Percentiles rank a stretch among this genome's conserved stretches.
phyloP scores from a whole-genome alignment of 2,113 vertebrate genomes.

The Sylvilagus bachmani region DNA sequence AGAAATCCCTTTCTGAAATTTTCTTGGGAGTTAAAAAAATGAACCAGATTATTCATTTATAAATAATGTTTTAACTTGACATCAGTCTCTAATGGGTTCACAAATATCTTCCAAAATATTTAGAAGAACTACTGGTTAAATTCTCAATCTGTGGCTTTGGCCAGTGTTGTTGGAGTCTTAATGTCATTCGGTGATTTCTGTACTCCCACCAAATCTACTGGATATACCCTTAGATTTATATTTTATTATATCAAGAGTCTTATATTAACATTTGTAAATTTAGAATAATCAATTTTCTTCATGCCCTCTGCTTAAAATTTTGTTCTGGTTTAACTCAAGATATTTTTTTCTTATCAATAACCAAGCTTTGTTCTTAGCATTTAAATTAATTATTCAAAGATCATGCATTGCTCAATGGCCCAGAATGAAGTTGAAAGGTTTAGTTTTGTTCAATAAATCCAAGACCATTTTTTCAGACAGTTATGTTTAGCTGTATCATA shows the following conservation, averaged over 20 bases:
- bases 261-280: neutral
- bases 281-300: neutral
- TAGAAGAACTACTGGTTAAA: neutral
- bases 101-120: constrained; percentile 10
- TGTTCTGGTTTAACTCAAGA: neutral
- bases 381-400: constrained; percentile 39
- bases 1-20: neutral
- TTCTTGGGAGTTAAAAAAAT: neutral
- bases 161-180: neutral
- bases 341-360: neutral
- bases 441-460: neutral
- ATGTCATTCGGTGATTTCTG: neutral
- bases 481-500: neutral
- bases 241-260: neutral
- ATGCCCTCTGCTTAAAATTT: neutral
- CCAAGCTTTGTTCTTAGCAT: neutral
- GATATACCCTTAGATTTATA: neutral
- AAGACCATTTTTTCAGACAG: neutral
- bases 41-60: neutral
- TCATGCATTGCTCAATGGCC: neutral
- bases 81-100: neutral
- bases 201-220: neutral
- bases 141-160: neutral
- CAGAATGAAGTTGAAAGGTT: neutral
- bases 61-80: neutral